phyloP scores from a whole-genome alignment of 1,140 invertebrate genomes.

The Drosophila novamexicana region DNA sequence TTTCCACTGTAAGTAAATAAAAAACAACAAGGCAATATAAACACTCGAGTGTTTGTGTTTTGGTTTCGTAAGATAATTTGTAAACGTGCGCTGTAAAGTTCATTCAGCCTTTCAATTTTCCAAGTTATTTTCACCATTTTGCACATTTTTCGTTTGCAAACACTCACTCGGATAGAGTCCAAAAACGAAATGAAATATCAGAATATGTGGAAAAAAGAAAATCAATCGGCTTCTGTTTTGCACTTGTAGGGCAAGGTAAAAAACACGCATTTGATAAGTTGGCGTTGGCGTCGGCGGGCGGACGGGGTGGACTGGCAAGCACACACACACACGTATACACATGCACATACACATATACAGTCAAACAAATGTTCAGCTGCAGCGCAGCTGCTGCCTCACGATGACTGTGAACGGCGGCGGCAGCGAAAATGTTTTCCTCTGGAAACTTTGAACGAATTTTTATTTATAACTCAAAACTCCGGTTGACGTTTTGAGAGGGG shows the following conservation, averaged over 20 bases:
- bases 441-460: slow-evolving; percentile 69
- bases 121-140: slow-evolving; percentile 11
- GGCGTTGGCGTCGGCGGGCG: slow-evolving; percentile 10
- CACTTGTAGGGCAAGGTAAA: slow-evolving; percentile 56
- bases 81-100: slow-evolving; percentile 29
- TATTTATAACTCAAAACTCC: slow-evolving; percentile 81
- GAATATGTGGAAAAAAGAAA: slow-evolving; percentile 51
- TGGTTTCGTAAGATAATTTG: slow-evolving; percentile 40
- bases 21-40: slow-evolving; percentile 27
- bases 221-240: slow-evolving; percentile 75
- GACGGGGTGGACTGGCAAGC: slow-evolving; percentile 32
- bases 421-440: slow-evolving; percentile 70
- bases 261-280: slow-evolving; percentile 59
- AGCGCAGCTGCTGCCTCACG: slow-evolving; percentile 68
- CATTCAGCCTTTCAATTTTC: slow-evolving; percentile 12
- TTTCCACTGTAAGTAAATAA: slow-evolving; percentile 79
- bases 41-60: slow-evolving; percentile 37
- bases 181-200: slow-evolving; percentile 44
- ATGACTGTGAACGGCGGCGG: slow-evolving; percentile 63
- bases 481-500: slow-evolving; percentile 51
- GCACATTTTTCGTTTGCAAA: slow-evolving; percentile 2
- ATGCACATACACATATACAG: slow-evolving; percentile 40
- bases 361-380: slow-evolving; percentile 61
- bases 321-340: slow-evolving; percentile 30
- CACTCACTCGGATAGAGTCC: slow-evolving; percentile 40